Base-by-base conservation (phyloP, 2,888 invertebrate genomes). In the Automeris io region DNA sequence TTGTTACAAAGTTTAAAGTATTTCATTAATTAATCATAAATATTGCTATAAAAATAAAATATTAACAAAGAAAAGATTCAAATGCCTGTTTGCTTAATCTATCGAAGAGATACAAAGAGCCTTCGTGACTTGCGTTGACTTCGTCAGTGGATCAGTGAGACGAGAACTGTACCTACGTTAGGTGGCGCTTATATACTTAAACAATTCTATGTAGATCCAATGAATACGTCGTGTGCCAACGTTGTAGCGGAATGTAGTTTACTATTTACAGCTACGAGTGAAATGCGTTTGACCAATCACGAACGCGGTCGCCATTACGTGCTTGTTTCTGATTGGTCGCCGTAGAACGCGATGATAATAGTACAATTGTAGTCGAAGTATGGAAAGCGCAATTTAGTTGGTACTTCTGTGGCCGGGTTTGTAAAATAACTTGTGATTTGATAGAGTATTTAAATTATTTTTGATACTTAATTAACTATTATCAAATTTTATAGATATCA, bases 401-500 rank as follows among this genome's bases (percentile, higher is more conserved):
- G 47, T 54, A 59, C 43, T 46, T 38, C 47, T 48, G 51, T 52
- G 65, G 64, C 64, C 62, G 65, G 61, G 58, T 60, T 43, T 66
- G 63, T 69, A 65, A 61, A 42, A 65, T 68, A 52, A 45, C 52
- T 57, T 57, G 57, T 60, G 53, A 50, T 52, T 49, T 63, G 61
- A 65, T 64, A 61, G 58, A 55, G 65, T 59, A 66, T 65, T 63
- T 54, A 46, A 63, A 66, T 73, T 76, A 75, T 76, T 76, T 77
- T 77, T 76, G 76, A 77, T 77, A 77, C 72, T 65, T 70, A 68
- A 68, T 65, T 66, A 64, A 50, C 55, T 66, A 64, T 65, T 63
- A 49, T 48, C 56, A 59, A 60, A 52, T 59, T 56, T 60, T 52
- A 54, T 47, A 59, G 57, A 59, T 50, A 64, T 54, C 59, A 59